These are phyloP conservation scores for Drosophila glabriapex DNA, from an alignment of 2,888 invertebrate genomes.

Conservation along the genomic window DNA sequence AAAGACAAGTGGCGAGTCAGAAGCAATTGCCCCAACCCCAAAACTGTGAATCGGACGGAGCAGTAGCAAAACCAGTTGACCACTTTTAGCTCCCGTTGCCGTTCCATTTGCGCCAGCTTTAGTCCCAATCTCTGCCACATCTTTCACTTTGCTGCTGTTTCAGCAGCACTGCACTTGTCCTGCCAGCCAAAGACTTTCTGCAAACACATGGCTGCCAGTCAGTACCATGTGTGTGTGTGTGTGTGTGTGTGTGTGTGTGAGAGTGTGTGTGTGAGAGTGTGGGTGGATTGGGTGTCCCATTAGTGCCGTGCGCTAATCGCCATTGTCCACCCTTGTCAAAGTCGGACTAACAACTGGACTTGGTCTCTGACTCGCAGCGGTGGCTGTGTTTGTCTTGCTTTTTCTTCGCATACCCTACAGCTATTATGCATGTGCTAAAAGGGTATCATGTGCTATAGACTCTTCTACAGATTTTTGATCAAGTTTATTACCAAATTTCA, in stretches of 20 bases:
- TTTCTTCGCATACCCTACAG: neutral
- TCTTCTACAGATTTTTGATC: too few relatives aligned
- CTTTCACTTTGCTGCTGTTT: constrained; percentile 48
- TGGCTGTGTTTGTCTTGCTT: constrained; percentile 3
- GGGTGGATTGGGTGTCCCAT: constrained; percentile 53
- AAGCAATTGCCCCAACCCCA: constrained; percentile 56
- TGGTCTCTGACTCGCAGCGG: constrained; percentile 26
- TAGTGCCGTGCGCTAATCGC: constrained; percentile 78
- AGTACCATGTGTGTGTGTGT: constrained; percentile 4
- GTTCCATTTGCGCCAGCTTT: constrained; percentile 18
- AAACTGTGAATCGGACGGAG: neutral
- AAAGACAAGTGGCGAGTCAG: constrained; percentile 80
- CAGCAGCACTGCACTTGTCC: constrained; percentile 45
- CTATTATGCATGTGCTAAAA: neutral
- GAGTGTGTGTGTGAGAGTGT: constrained; percentile 6
- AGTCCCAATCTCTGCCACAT: constrained; percentile 53
- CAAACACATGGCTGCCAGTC: constrained; percentile 71
- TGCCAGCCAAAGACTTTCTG: constrained; percentile 66
- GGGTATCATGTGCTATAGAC: neutral
- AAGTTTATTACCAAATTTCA: neutral
- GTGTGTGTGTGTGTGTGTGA: neutral
- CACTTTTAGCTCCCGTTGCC: constrained; percentile 11
- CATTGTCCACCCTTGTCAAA: constrained; percentile 81
- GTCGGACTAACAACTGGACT: constrained; percentile 39
- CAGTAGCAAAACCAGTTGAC: constrained; percentile 2